phyloP scores from a whole-genome alignment of 2,888 invertebrate species.

The Pandemis cinnamomeana region DNA sequence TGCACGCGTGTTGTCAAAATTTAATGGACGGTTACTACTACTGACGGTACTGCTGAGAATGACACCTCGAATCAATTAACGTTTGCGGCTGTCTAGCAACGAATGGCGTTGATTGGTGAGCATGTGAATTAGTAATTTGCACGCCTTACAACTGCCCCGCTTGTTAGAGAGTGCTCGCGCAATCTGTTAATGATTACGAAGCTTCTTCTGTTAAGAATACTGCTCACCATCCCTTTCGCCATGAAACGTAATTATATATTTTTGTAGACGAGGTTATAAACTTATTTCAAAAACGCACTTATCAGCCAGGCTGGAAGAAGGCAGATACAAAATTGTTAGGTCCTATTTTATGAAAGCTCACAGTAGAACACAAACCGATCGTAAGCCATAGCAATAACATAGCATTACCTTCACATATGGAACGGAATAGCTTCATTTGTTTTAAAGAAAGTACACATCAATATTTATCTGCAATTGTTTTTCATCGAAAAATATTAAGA shows the following conservation, averaged over 20 bases:
- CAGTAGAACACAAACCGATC: too few relatives aligned
- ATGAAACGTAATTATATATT: background rate
- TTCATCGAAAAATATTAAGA: background rate
- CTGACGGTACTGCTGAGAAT: background rate
- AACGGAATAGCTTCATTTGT: background rate
- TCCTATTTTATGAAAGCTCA: too few relatives aligned
- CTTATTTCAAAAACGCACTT: too few relatives aligned
- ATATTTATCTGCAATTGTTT: background rate
- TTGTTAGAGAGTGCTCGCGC: slow-evolving; percentile 2
- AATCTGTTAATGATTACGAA: background rate
- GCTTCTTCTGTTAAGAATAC: slow-evolving; percentile 5
- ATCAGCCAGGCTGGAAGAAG: too few relatives aligned
- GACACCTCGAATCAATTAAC: slow-evolving; percentile 32
- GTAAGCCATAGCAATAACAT: too few relatives aligned
- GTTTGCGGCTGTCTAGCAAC: slow-evolving; percentile 4
- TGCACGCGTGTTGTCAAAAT: slow-evolving; percentile 40
- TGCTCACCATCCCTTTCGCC: slow-evolving; percentile 14
- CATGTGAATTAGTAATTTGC: slow-evolving; percentile 28
- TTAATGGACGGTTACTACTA: slow-evolving; percentile 13
- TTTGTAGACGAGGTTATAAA: background rate
- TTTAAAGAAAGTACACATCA: background rate
- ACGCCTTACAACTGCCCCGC: slow-evolving; percentile 6
- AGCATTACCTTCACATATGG: too few relatives aligned
- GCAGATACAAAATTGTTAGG: too few relatives aligned
- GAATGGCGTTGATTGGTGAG: slow-evolving; percentile 17